Conservation (phyloP, 1,140 invertebrate species). For the Bathynomus jamesi region DNA sequence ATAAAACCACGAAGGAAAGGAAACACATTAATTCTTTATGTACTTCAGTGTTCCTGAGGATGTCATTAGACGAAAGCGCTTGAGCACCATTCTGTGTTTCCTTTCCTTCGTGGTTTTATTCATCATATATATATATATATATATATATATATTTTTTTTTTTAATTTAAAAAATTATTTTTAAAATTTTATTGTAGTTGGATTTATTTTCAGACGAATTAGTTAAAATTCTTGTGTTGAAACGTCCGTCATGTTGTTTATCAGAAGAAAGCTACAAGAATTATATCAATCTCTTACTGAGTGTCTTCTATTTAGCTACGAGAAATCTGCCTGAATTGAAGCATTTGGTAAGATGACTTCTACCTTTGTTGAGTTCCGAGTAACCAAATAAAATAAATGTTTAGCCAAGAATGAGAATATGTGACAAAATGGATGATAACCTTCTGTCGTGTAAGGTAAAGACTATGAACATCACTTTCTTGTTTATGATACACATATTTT, state of each 20-base stretch:
- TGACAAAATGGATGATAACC: too few species aligned
- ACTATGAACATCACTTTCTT: too few species aligned
- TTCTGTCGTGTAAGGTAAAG: too few species aligned
- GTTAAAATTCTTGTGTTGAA: slow-evolving; percentile 54
- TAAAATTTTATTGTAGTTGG: background rate
- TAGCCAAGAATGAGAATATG: too few species aligned
- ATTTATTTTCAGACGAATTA: slow-evolving; percentile 53
- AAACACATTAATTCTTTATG: too few species aligned
- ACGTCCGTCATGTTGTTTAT: background rate
- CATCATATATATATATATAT: background rate
- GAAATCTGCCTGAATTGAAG: slow-evolving; percentile 66
- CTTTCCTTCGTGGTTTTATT: background rate
- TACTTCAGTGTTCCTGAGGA: too few species aligned
- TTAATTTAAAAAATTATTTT: too few species aligned
- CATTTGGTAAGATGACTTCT: slow-evolving; percentile 52
- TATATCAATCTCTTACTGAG: slow-evolving; percentile 71
- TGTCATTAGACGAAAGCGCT: too few species aligned
- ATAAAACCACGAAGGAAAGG: too few species aligned
- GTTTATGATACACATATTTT: too few species aligned
- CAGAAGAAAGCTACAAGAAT: slow-evolving; percentile 59
- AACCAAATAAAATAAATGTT: too few species aligned
- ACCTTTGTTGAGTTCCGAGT: too few species aligned
- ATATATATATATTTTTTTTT: slow-evolving; percentile 3
- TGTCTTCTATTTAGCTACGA: slow-evolving; percentile 68
- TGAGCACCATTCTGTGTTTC: background rate